Percentiles rank a stretch among this genome's conserved stretches.
Conservation (phyloP, 2,797 vertebrate species). For the Antennarius maculatus region DNA sequence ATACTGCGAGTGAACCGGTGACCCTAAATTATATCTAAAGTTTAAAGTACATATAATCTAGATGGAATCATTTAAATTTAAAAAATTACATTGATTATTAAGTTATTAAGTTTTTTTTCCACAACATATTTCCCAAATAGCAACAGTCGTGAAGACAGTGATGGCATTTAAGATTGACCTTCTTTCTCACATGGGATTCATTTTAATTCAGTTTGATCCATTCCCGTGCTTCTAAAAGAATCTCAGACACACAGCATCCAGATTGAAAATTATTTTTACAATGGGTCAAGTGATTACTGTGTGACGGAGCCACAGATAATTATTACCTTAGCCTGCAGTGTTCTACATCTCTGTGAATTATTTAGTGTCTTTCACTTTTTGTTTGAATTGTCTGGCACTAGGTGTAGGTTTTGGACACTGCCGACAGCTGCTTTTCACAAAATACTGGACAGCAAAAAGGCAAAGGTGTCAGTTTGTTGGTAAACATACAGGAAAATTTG, state of each 20-base stretch:
- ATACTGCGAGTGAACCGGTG: too few relatives aligned
- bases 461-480: too few relatives aligned
- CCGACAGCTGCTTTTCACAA: too few relatives aligned
- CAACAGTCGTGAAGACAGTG: neutral
- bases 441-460: too few relatives aligned
- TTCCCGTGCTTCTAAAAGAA: constrained; percentile 1
- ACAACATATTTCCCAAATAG: too few relatives aligned
- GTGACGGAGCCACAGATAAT: neutral
- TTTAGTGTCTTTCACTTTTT: neutral
- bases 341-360: neutral
- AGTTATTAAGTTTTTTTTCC: too few relatives aligned
- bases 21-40: too few relatives aligned
- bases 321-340: neutral
- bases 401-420: too few relatives aligned
- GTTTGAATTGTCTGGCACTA: neutral
- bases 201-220: neutral
- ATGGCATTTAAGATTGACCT: neutral
- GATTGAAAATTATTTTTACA: neutral
- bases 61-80: too few relatives aligned
- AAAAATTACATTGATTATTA: too few relatives aligned
- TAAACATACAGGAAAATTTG: too few relatives aligned
- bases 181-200: neutral
- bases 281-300: neutral
- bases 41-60: too few relatives aligned
- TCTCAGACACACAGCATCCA: neutral